Conservation (phyloP, 1,140 invertebrate species). For the Physella acuta region DNA sequence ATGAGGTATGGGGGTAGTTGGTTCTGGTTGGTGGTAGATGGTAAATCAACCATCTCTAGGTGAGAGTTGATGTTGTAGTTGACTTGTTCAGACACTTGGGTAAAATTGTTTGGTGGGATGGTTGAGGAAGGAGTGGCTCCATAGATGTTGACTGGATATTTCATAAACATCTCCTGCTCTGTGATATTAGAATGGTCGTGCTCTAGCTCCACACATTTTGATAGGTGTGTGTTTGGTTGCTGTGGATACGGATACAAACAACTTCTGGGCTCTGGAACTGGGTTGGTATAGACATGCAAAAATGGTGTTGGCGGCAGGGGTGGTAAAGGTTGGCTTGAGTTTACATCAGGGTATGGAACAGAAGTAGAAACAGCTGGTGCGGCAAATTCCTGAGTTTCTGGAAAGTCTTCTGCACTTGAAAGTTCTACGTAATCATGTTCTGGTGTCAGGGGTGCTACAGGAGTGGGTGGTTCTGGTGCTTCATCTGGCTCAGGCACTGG, state of each 20-base stretch:
- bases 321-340: not conserved
- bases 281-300: not conserved
- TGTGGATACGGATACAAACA: constrained; percentile 6
- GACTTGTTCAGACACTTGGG: not conserved
- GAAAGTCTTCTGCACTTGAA: not conserved
- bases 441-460: not conserved
- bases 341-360: not conserved
- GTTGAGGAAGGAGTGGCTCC: not conserved
- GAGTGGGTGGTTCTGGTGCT: not conserved
- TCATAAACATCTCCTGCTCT: constrained; percentile 5
- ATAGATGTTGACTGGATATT: not conserved
- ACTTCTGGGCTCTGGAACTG: not conserved
- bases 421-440: not conserved
- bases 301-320: not conserved
- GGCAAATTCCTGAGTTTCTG: not conserved
- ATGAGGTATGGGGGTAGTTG: constrained; percentile 5
- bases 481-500: not conserved
- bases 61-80: not conserved
- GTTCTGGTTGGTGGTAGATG: not conserved
- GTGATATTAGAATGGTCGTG: not conserved
- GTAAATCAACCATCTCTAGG: not conserved
- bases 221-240: not conserved
- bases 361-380: not conserved
- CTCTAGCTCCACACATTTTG: not conserved
- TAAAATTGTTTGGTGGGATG: not conserved